Conservation (phyloP, 2,888 invertebrate species). For the Xanthorhoe designata region DNA sequence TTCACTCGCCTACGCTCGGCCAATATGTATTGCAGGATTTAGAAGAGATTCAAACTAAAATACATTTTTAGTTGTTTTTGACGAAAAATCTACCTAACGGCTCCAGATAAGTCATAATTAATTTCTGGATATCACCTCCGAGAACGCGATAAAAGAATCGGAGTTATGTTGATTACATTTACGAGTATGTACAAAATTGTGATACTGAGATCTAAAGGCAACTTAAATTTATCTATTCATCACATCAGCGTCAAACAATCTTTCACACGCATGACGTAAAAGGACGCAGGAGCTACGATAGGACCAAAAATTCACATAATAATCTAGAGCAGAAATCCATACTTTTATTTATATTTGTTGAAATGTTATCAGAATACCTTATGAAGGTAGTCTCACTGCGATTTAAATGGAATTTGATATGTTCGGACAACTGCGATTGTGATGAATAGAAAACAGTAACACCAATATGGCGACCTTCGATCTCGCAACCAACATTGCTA, state of each 20-base stretch:
- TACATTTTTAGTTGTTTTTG: conserved; percentile 4
- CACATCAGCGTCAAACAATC: conserved; percentile 50
- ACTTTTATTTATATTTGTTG: not conserved
- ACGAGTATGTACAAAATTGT: conserved; percentile 73
- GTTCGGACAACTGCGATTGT: conserved; percentile 47
- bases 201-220: conserved; percentile 74
- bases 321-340: not conserved
- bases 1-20: too few species aligned
- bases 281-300: not conserved
- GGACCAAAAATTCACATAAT: not conserved
- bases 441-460: conserved; percentile 72
- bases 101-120: not conserved
- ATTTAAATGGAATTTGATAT: not conserved
- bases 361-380: not conserved
- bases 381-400: not conserved
- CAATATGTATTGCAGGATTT: too few species aligned
- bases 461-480: conserved; percentile 82
- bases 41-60: conserved; percentile 13
- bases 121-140: conserved; percentile 7
- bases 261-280: not conserved
- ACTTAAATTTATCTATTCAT: conserved; percentile 65
- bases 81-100: not conserved
- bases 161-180: conserved; percentile 72
- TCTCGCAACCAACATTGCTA: conserved; percentile 69
- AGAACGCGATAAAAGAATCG: conserved; percentile 54